Percentiles rank a stretch among this genome's conserved stretches.
These are phyloP conservation scores for Scomber scombrus DNA, from an alignment of 2,113 vertebrate genomes.

Conservation along the genomic window DNA sequence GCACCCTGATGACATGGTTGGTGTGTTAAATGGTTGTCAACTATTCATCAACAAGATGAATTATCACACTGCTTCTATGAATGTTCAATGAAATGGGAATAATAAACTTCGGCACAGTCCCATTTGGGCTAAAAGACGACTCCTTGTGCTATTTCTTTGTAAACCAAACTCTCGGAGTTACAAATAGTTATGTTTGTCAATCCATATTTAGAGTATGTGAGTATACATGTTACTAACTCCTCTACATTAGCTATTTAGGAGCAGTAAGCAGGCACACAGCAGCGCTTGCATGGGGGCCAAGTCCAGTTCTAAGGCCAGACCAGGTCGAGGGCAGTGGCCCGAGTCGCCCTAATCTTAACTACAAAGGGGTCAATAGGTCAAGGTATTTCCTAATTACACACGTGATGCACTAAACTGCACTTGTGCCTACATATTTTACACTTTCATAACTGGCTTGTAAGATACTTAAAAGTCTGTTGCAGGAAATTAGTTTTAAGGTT, in stretches of 20 bases:
- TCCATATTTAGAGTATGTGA: background rate
- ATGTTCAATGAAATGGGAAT: no score
- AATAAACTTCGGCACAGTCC: no score
- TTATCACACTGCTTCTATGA: no score
- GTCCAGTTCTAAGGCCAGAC: conserved; percentile 9
- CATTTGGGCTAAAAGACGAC: no score
- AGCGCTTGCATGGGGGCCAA: background rate
- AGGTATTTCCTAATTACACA: background rate
- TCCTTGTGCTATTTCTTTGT: no score
- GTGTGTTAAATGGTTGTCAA: no score
- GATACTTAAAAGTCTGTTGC: no score
- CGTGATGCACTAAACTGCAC: background rate
- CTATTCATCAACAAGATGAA: no score
- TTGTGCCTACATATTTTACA: background rate
- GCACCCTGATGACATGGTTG: no score
- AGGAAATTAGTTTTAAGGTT: no score
- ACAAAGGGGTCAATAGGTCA: background rate
- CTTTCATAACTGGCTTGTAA: no score
- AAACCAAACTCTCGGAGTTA: no score
- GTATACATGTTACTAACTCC: background rate
- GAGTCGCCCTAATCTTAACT: background rate
- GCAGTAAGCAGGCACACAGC: background rate
- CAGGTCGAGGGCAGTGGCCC: background rate
- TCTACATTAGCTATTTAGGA: background rate
- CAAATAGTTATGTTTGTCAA: background rate